Percentiles rank a stretch among this genome's conserved stretches.
Conservation (phyloP, 2,888 invertebrate genomes). For the Pardosa pseudoannulata region DNA sequence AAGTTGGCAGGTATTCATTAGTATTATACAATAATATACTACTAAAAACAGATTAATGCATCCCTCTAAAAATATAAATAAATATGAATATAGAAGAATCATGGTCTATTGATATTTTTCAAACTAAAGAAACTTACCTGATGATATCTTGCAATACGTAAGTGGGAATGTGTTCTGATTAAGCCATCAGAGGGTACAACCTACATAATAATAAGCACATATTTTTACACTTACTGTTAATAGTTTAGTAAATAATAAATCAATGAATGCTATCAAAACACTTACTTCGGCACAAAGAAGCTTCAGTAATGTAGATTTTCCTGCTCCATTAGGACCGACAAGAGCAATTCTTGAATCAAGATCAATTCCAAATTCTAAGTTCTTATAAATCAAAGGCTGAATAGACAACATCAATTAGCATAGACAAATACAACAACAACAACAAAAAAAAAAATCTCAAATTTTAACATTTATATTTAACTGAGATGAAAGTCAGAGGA, state of each 20-base stretch:
- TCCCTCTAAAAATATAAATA: too few species aligned
- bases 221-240: not conserved
- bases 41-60: too few species aligned
- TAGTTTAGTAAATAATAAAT: not conserved
- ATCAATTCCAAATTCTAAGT: slow-evolving; percentile 99
- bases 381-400: slow-evolving; percentile 93
- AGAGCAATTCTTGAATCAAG: slow-evolving; percentile 95
- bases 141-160: slow-evolving; percentile 98
- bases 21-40: too few species aligned
- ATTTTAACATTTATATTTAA: too few species aligned
- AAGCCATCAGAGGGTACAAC: slow-evolving; percentile 95
- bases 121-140: too few species aligned
- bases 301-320: slow-evolving; percentile 98
- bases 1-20: too few species aligned
- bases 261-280: not conserved
- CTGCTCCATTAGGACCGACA: slow-evolving; percentile 98
- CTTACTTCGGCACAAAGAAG: slow-evolving; percentile 94
- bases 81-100: too few species aligned
- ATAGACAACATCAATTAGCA: slow-evolving; percentile 60
- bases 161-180: slow-evolving; percentile 98
- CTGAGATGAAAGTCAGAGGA: too few species aligned
- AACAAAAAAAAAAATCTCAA: not conserved
- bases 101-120: too few species aligned
- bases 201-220: slow-evolving; percentile 78
- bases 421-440: too few species aligned